Conservation (phyloP, 92 coral and sea anemone species). For the Umimayanthus kanabou region DNA sequence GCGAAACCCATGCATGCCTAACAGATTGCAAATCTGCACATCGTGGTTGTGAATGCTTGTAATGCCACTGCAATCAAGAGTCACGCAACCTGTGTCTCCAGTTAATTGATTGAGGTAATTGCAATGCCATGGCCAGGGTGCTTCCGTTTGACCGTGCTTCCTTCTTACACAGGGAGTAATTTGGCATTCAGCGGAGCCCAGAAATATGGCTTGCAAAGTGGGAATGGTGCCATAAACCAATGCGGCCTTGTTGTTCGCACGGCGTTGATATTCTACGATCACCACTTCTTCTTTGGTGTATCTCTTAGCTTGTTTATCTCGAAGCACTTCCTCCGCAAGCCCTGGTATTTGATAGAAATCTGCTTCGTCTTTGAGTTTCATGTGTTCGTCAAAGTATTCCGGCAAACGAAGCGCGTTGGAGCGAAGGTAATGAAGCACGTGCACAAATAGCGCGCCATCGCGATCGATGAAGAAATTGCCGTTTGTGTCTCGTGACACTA, state of each 20-base stretch:
- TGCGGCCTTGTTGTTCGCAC: conserved; percentile 28
- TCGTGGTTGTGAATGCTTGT: conserved; percentile 42
- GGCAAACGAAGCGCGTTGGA: conserved; percentile 74
- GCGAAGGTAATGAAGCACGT: conserved; percentile 75
- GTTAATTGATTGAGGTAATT: conserved; percentile 33
- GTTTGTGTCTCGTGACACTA: conserved; percentile 66
- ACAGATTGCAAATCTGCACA: conserved; percentile 37
- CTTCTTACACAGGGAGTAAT: conserved; percentile 36
- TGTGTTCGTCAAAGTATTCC: conserved; percentile 74
- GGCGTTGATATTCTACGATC: conserved; percentile 18
- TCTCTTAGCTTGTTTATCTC: conserved; percentile 29
- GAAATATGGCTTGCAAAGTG: conserved; percentile 36
- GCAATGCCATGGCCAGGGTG: conserved; percentile 43
- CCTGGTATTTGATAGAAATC: conserved; percentile 80
- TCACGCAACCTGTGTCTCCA: conserved; percentile 42
- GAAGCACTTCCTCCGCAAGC: conserved; percentile 33
- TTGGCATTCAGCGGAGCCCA: conserved; percentile 36
- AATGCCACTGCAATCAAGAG: conserved; percentile 35
- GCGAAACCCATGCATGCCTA: conserved; percentile 44
- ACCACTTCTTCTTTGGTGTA: conserved; percentile 40
- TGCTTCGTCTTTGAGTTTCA: conserved; percentile 79
- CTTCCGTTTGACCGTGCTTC: conserved; percentile 33
- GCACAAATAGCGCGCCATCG: conserved; percentile 77
- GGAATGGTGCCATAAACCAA: conserved; percentile 27
- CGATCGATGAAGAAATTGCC: conserved; percentile 88